Percentiles rank a stretch among this genome's conserved stretches.
phyloP scores from a whole-genome alignment of 2,888 invertebrate species.

The Oegoconia quadripuncta region DNA sequence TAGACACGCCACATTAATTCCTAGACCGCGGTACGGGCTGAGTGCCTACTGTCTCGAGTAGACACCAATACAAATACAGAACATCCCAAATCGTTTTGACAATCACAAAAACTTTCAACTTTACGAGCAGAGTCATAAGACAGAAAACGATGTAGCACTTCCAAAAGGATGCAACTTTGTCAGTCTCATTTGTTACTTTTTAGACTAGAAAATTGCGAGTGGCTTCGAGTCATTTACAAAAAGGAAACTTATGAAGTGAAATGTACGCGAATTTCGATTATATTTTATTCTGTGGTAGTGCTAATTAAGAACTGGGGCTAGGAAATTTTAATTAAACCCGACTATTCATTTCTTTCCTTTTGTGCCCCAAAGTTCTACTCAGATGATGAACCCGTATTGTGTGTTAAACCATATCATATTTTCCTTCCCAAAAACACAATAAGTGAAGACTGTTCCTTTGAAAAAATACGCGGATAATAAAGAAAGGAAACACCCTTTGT shows the following conservation, averaged over 20 bases:
- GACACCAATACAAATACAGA: conserved; percentile 19
- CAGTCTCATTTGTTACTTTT: conserved; percentile 40
- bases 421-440: too few species aligned
- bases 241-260: conserved; percentile 33
- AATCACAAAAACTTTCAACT: conserved; percentile 3
- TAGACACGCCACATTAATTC: conserved; percentile 69
- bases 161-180: conserved; percentile 29
- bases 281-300: neutral
- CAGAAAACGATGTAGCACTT: neutral
- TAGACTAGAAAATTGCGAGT: conserved; percentile 43
- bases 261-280: conserved; percentile 29
- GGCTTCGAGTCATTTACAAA: conserved; percentile 38
- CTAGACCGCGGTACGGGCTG: conserved; percentile 56
- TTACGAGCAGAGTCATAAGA: neutral
- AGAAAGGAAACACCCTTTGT: too few species aligned
- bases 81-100: conserved; percentile 17
- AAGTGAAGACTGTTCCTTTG: too few species aligned
- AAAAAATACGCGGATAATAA: too few species aligned
- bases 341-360: too few species aligned
- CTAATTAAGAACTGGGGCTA: neutral
- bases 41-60: conserved; percentile 68
- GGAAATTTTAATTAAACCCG: too few species aligned
- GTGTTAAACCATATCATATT: too few species aligned
- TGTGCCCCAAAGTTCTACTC: too few species aligned
- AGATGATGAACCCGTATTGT: too few species aligned